A percentile compares a stretch with the other conserved stretches of the same genome.
These are phyloP conservation scores for Plumapathes pennacea DNA, from an alignment of 92 coral and sea anemone species.

Conservation along the genomic window DNA sequence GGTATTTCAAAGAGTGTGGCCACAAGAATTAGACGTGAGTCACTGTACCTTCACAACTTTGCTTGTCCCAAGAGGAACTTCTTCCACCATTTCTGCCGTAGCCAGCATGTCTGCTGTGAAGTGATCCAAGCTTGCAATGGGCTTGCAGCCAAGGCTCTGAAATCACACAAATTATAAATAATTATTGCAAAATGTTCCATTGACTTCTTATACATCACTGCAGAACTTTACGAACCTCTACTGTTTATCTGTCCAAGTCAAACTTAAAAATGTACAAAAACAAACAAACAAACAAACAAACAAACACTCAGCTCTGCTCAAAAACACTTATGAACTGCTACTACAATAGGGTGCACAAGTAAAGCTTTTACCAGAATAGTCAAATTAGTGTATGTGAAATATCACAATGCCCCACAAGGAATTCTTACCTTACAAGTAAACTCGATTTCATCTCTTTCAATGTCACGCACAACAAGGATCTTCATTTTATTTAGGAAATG, in stretches of 20 bases:
- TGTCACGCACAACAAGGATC: conserved; percentile 94
- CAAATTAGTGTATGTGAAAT: not conserved
- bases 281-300: not conserved
- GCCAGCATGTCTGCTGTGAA: conserved; percentile 95
- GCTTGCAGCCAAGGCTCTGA: conserved; percentile 97
- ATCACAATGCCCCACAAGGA: not conserved
- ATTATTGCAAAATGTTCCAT: too few relatives aligned
- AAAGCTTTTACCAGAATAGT: not conserved
- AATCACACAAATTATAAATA: too few relatives aligned
- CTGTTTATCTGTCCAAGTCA: not conserved
- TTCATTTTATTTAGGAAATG: conserved; percentile 98
- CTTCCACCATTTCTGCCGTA: conserved; percentile 92
- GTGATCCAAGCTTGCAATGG: conserved; percentile 95
- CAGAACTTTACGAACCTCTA: too few relatives aligned
- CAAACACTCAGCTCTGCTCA: not conserved
- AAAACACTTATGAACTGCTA: not conserved
- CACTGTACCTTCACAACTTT: conserved; percentile 88
- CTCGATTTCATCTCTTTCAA: conserved; percentile 95
- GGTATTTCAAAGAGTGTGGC: too few relatives aligned
- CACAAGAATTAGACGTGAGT: too few relatives aligned
- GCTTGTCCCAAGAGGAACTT: conserved; percentile 86
- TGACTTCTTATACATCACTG: too few relatives aligned
- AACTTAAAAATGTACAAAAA: not conserved
- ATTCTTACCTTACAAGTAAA: conserved; percentile 82
- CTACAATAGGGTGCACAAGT: not conserved